phyloP scores from a whole-genome alignment of 2,113 vertebrate genomes.

The Toxostoma redivivum region DNA sequence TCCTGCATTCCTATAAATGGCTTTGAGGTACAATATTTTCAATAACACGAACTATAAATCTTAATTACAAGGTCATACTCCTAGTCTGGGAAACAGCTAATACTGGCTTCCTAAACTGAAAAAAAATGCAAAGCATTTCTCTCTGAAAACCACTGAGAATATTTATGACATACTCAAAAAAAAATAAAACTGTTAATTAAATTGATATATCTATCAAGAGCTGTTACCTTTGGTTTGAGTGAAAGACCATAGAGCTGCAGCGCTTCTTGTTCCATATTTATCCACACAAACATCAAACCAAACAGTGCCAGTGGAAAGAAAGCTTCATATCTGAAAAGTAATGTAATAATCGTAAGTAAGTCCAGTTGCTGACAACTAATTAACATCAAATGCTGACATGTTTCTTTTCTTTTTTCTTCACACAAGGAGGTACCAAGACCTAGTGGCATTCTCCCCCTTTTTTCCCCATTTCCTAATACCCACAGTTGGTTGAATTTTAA shows the following conservation, averaged over 20 bases:
- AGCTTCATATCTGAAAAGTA: slow-evolving; percentile 84
- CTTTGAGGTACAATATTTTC: not conserved
- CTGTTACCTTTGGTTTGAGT: slow-evolving; percentile 81
- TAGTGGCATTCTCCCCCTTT: not conserved
- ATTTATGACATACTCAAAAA: not conserved
- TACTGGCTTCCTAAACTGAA: not conserved
- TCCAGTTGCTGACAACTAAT: not conserved
- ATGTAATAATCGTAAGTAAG: not conserved
- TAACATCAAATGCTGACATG: not conserved
- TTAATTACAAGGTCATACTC: not conserved
- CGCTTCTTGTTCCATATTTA: slow-evolving; percentile 89
- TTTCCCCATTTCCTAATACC: not conserved
- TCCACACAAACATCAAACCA: slow-evolving; percentile 91
- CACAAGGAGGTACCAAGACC: not conserved
- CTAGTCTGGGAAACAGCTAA: not conserved
- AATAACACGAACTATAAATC: not conserved
- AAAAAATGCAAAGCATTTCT: not conserved
- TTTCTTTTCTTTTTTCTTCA: not conserved
- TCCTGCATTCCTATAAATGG: not conserved
- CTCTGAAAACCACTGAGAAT: not conserved
- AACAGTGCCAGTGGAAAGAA: slow-evolving; percentile 87
- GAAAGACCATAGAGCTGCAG: slow-evolving; percentile 73
- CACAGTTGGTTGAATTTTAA: not conserved
- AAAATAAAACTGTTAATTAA: not conserved
- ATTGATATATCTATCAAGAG: not conserved